A percentile compares a stretch with the other conserved stretches of the same genome.
These are phyloP conservation scores for Brachirus orientalis DNA, from an alignment of 2,113 vertebrate species.

Conservation along the genomic window DNA sequence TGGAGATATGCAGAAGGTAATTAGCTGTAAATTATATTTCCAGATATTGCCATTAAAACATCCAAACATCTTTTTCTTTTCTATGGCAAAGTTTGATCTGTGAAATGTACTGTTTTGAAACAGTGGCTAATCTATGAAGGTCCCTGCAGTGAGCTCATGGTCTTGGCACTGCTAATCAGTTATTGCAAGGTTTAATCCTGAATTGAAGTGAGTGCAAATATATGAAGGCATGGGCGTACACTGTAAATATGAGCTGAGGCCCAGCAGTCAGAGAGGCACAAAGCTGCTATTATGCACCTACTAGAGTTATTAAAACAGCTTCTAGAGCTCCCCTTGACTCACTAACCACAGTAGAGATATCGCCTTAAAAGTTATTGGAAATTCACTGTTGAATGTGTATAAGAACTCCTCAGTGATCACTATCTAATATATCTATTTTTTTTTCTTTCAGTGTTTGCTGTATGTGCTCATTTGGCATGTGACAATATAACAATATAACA, in stretches of 20 bases:
- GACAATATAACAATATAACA: no score
- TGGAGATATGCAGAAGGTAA: constrained; percentile 93
- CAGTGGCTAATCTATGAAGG: no score
- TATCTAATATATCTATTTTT: no score
- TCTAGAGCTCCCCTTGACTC: constrained; percentile 29
- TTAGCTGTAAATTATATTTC: background rate
- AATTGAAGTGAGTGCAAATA: constrained; percentile 18
- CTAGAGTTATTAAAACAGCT: constrained; percentile 59
- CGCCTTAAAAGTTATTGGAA: background rate
- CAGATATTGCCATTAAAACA: background rate
- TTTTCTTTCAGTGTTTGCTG: no score
- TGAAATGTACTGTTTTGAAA: background rate
- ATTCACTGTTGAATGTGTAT: background rate
- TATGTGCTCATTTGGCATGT: no score
- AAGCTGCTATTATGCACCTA: constrained; percentile 79
- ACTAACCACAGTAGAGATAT: constrained; percentile 19
- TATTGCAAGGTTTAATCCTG: background rate
- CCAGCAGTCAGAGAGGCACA: constrained; percentile 72
- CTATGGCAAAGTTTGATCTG: no score
- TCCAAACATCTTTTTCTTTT: background rate
- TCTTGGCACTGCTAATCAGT: background rate
- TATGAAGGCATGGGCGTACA: constrained; percentile 36
- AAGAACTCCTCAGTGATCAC: background rate
- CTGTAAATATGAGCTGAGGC: constrained; percentile 52
- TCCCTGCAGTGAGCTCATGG: background rate